Evolutionary conservation across 1,140 invertebrate genomes (phyloP).

Genomic region (Cataglyphis hispanica): DNA sequence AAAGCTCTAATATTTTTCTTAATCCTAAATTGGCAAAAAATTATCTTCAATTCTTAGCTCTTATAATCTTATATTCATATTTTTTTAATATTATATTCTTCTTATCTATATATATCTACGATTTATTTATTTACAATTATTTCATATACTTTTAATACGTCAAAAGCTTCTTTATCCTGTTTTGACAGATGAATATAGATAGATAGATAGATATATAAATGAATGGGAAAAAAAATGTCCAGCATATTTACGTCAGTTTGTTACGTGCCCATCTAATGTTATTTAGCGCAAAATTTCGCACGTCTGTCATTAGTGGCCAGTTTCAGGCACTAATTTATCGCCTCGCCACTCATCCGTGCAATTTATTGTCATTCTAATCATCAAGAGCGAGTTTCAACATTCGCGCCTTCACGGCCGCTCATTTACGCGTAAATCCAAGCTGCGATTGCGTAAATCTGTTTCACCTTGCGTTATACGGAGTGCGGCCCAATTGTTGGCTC

Average conservation of each 20-base stretch:
- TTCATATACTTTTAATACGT: too few relatives aligned
- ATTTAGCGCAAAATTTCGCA: background rate
- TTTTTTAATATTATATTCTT: too few relatives aligned
- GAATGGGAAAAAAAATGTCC: background rate
- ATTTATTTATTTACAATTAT: too few relatives aligned
- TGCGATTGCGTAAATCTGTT: conserved; percentile 35
- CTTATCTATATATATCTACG: too few relatives aligned
- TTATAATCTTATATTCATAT: too few relatives aligned
- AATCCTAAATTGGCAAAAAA: too few relatives aligned
- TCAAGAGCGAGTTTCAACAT: background rate
- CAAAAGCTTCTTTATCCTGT: too few relatives aligned
- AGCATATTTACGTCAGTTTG: too few relatives aligned
- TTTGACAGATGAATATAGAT: too few relatives aligned
- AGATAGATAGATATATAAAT: too few relatives aligned
- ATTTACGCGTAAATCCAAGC: conserved; percentile 12
- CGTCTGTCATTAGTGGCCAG: background rate
- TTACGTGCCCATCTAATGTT: background rate
- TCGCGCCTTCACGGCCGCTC: background rate
- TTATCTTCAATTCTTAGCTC: too few relatives aligned
- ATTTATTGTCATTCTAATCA: background rate
- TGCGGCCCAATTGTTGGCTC: conserved; percentile 39
- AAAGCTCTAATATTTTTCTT: too few relatives aligned
- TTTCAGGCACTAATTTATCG: background rate
- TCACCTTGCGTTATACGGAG: conserved; percentile 38
- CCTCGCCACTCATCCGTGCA: background rate